phyloP scores from a whole-genome alignment of 2,113 vertebrate species.

The Rhinoptilus africanus region DNA sequence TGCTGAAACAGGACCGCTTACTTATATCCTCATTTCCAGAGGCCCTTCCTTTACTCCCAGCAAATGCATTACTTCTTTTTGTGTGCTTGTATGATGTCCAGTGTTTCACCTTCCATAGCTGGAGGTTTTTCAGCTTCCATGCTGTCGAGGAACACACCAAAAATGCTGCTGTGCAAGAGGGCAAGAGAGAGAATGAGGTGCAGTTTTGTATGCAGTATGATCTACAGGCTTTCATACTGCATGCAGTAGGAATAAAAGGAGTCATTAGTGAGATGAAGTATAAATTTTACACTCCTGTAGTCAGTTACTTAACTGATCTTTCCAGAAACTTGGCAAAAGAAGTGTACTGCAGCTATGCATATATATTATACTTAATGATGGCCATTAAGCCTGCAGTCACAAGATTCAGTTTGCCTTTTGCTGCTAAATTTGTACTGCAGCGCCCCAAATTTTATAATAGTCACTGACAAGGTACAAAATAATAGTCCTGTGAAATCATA shows the following conservation, averaged over 20 bases:
- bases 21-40: background rate
- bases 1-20: background rate
- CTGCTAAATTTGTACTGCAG: slow-evolving; percentile 1
- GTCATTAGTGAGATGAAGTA: slow-evolving; percentile 5
- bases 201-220: background rate
- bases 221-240: background rate
- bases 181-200: background rate
- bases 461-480: slow-evolving; percentile 43
- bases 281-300: slow-evolving; percentile 19
- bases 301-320: slow-evolving; percentile 42
- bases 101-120: background rate
- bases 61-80: background rate
- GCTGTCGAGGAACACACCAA: background rate
- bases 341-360: slow-evolving; percentile 17
- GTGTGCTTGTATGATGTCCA: background rate
- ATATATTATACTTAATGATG: slow-evolving; percentile 33
- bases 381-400: slow-evolving; percentile 35
- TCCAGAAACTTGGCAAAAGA: slow-evolving; percentile 37
- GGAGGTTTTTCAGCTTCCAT: background rate
- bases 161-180: background rate
- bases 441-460: background rate
- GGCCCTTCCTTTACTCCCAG: background rate
- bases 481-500: slow-evolving; percentile 4
- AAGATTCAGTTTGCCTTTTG: slow-evolving; percentile 14
- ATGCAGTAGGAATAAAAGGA: background rate